Evolutionary conservation across 1,140 invertebrate genomes (phyloP), one percentile per base, ranked within the genome.

Genomic region (Heliconius hermathena): DNA sequence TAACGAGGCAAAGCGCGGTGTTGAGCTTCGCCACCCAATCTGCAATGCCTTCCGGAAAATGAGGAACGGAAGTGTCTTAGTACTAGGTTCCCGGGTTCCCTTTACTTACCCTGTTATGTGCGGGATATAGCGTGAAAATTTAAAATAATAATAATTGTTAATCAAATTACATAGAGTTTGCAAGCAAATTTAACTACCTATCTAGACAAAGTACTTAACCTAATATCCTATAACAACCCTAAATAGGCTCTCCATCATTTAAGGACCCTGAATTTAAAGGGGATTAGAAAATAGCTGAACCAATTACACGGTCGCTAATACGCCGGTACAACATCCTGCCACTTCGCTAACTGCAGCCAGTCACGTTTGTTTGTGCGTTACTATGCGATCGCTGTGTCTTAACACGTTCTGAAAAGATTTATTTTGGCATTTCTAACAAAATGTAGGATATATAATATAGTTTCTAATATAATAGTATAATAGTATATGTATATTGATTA

Each of bases 241-340:
- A 26, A 66, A 66, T 66, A 66, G 57, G 57, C 57, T 66, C 57
- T 66, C 11, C 57, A 66, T 66, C 57, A 66, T 66, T 66, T 66
- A 66, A 66, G 60, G 60, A 66, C 60, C 60, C 20, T 70, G 38
- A 70, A 70, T 76, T 76, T 76, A 41, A 76, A 41, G 74, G 60
- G 36, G 66, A 76, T 71, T 46, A 49, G 74, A 76, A 70, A 76
- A 76, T 76, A 76, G 74, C 60, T 76, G 74, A 70, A 66, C 16
- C 74, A 76, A 76, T 76, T 76, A 76, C 74, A 33, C n/a, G 29
- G 57, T 76, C 74, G 74, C 74, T 76, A 76, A 76, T 76, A 9
- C 38, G 74, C 60, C 74, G 20, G 74, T 49, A 70, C 41, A 76
- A 76, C 74, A 71, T 76, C 74, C 74, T 76, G 74, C 74, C 36